Base-by-base conservation (phyloP, 1,140 invertebrate genomes). In the Drosophila santomea region DNA sequence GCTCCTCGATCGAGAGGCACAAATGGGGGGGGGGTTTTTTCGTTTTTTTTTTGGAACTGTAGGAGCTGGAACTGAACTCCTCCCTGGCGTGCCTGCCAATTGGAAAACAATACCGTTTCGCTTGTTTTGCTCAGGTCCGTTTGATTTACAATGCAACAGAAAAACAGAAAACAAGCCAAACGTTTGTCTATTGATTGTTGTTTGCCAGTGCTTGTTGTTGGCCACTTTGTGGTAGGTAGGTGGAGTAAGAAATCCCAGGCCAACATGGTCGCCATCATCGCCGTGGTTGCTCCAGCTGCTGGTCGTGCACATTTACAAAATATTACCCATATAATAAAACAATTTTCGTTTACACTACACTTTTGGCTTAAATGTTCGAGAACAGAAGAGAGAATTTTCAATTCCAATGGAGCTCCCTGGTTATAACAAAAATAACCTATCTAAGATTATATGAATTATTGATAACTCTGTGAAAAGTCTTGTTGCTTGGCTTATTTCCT, bases 211-310 rank as follows among this genome's bases (percentile, higher is more conserved):
- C 60, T 61, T 64, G 61, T 73, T 59, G 55, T 64, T 84, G 81
- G 64, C 80, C 80, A 78, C 64, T 77, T 83, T 68, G 75, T 79
- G 83, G 83, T 83, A 84, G 83, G 83, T 83, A 89, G 84, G 80
- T 83, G 84, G 82, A 86, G 71, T 79, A 80, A 75, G 54, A 43
- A 20, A 48, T 60, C 76, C 80, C 60, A 59, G 50, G 48, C 45
- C 76, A 88, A 89, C 84, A 88, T 88, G 84, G 84, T 84, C 80
- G 84, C 84, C 84, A 84, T 88, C 83, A 88, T 83, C 84, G 64
- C 60, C 44, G 81, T 39, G 63, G 63, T 74, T 44, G 57, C 54
- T 47, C 50, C 6, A 50, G 20, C 15, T 58, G 38, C 20, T 38
- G 36, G 4, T 12, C 4, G n/a, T 45, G 32, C 44, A 43, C 35